A percentile compares a stretch with the other conserved stretches of the same genome.
phyloP scores from a whole-genome alignment of 2,888 invertebrate species.

The Cinara cedri region DNA sequence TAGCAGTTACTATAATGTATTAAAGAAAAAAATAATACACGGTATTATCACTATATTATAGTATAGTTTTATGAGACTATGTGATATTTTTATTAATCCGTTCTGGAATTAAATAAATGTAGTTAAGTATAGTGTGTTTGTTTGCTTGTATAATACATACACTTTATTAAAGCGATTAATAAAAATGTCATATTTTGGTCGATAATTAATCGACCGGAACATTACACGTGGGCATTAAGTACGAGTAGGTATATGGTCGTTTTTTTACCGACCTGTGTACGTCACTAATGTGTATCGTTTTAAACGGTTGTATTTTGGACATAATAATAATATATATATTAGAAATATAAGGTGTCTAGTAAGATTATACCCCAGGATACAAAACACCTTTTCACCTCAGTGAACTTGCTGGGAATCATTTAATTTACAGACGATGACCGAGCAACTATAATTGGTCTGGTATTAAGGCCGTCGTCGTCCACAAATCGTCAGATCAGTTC shows the following conservation, averaged over 20 bases:
- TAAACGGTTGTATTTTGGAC: conserved; percentile 18
- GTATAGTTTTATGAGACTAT: too few species aligned
- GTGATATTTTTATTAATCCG: neutral
- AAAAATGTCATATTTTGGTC: neutral
- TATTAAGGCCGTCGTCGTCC: conserved; percentile 24
- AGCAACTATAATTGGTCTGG: conserved; percentile 39
- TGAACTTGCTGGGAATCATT: conserved; percentile 56
- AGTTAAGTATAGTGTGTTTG: too few species aligned
- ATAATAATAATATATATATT: neutral
- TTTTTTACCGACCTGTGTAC: neutral
- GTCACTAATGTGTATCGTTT: conserved; percentile 4
- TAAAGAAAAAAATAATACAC: too few species aligned
- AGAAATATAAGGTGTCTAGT: conserved; percentile 31
- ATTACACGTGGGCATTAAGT: neutral
- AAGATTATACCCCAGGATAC: conserved; percentile 37
- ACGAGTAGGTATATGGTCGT: neutral
- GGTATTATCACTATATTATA: too few species aligned
- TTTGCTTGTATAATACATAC: too few species aligned
- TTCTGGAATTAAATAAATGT: neutral
- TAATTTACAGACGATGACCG: conserved; percentile 40
- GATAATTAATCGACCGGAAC: neutral
- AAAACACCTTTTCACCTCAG: conserved; percentile 44
- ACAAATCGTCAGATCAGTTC: conserved; percentile 53
- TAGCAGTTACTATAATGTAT: too few species aligned
- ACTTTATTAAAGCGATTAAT: neutral